A percentile compares a stretch with the other conserved stretches of the same genome.
phyloP scores from a whole-genome alignment of 2,888 invertebrate genomes.

The Eilema sororculum region DNA sequence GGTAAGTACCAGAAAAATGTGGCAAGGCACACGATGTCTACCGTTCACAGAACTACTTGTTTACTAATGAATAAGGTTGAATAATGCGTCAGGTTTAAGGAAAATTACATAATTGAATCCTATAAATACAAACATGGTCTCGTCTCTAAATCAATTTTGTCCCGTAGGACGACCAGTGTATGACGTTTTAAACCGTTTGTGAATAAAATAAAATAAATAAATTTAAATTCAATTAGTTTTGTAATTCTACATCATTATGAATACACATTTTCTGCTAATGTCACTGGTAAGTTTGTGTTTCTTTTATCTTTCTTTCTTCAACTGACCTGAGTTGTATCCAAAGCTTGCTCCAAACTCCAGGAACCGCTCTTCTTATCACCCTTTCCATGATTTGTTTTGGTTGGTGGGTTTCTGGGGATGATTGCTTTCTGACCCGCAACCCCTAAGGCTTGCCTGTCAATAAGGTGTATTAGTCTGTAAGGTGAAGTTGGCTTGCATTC shows the following conservation, averaged over 20 bases:
- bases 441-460: too few species aligned
- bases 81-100: neutral
- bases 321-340: too few species aligned
- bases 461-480: too few species aligned
- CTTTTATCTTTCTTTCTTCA: neutral
- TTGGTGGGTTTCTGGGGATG: too few species aligned
- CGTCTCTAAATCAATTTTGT: neutral
- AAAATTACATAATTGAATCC: neutral
- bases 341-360: too few species aligned
- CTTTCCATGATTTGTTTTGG: too few species aligned
- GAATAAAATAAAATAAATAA: neutral
- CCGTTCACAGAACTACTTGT: neutral
- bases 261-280: neutral
- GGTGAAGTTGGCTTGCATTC: too few species aligned
- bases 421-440: too few species aligned
- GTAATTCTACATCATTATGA: conserved; percentile 3
- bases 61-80: neutral
- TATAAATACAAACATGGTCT: conserved; percentile 6
- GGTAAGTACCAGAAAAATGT: too few species aligned
- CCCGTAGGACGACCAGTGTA: too few species aligned
- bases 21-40: too few species aligned
- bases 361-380: too few species aligned
- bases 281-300: conserved; percentile 3
- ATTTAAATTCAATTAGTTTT: neutral
- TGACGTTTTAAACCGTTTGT: neutral